A percentile compares a stretch with the other conserved stretches of the same genome.
Evolutionary conservation across 2,888 invertebrate species (phyloP).

Genomic region (Galeopsomyia nigrocyanea): DNA sequence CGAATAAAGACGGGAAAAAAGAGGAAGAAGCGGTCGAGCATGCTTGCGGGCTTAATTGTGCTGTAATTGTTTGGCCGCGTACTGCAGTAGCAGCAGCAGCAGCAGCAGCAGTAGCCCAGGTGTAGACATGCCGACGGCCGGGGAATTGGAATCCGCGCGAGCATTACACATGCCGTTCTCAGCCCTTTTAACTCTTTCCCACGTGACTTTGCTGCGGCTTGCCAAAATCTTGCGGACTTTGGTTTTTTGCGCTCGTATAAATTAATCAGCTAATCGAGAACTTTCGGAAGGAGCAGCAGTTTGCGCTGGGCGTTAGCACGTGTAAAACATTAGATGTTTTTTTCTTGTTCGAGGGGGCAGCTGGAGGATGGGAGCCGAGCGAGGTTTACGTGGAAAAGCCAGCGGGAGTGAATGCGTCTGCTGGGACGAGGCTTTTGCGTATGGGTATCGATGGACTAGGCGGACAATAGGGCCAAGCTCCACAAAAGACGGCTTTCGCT

Average conservation of each 20-base stretch:
- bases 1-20: background rate
- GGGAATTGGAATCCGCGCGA: constrained; percentile 27
- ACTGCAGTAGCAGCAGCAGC: no score
- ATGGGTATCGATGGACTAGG: background rate
- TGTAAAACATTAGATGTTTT: no score
- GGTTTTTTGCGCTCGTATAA: no score
- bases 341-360: no score
- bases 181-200: constrained; percentile 12
- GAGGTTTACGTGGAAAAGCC: constrained; percentile 41
- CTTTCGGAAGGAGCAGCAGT: no score
- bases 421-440: no score
- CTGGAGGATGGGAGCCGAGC: no score
- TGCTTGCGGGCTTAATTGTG: constrained; percentile 19
- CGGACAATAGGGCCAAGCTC: constrained; percentile 27
- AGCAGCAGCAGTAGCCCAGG: background rate
- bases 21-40: constrained; percentile 6
- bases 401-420: constrained; percentile 31
- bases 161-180: background rate
- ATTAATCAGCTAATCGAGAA: no score
- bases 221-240: no score
- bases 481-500: constrained; percentile 17
- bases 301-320: no score
- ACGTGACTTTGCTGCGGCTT: constrained; percentile 18
- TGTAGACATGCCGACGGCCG: background rate
- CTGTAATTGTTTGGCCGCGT: constrained; percentile 30